Percentiles rank a stretch among this genome's conserved stretches.
Conservation (phyloP, 2,888 invertebrate species). For the Temnothorax unifasciatus region DNA sequence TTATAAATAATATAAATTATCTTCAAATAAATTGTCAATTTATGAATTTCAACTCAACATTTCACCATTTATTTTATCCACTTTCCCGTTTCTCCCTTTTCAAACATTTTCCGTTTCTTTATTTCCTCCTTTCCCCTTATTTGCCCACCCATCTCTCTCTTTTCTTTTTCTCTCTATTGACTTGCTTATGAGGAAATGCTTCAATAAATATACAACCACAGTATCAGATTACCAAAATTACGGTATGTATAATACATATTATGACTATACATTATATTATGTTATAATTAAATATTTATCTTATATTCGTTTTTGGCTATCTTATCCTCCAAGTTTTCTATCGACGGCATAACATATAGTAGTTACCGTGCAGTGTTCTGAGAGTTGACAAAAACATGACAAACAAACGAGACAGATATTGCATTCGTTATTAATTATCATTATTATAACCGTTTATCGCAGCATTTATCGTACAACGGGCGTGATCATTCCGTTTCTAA, state of each 20-base stretch:
- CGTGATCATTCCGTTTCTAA: constrained; percentile 6
- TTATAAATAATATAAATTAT: background rate
- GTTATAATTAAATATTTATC: constrained; percentile 43
- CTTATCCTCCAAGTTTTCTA: background rate
- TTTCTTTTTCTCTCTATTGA: constrained; percentile 33
- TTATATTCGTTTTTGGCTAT: constrained; percentile 15
- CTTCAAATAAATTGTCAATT: background rate
- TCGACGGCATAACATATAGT: constrained; percentile 3
- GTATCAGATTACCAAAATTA: constrained; percentile 58
- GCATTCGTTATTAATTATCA: background rate
- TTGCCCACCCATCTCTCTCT: background rate
- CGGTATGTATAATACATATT: constrained; percentile 39
- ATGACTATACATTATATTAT: constrained; percentile 29
- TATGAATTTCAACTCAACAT: constrained; percentile 1
- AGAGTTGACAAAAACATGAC: constrained; percentile 25
- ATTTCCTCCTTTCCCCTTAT: background rate
- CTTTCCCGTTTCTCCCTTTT: too few species aligned
- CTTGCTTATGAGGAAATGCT: constrained; percentile 64
- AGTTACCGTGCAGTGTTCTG: constrained; percentile 57
- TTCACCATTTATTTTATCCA: constrained; percentile 1
- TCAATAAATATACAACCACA: constrained; percentile 69
- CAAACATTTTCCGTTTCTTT: background rate
- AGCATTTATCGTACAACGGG: background rate
- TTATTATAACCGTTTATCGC: background rate
- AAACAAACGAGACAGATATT: background rate